Percentiles rank a stretch among this genome's conserved stretches.
These are phyloP conservation scores for Hypselothyrea guttata DNA, from an alignment of 2,888 invertebrate species.

Conservation along the genomic window DNA sequence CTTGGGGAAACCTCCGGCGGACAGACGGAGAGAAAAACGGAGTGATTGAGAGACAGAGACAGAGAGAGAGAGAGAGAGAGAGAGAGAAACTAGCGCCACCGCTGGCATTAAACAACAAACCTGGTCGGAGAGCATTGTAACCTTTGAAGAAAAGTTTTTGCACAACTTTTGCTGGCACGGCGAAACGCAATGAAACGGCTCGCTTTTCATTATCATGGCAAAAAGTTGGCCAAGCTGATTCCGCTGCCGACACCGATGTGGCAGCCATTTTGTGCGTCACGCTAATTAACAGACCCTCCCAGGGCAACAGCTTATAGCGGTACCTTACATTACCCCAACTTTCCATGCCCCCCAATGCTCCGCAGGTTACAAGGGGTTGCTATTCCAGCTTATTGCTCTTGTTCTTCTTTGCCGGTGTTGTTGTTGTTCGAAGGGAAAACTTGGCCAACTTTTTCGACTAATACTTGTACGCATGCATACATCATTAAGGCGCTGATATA, in stretches of 20 bases:
- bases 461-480: slow-evolving; percentile 60
- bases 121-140: slow-evolving; percentile 62
- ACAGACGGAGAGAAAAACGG: too few species aligned
- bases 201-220: slow-evolving; percentile 66
- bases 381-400: slow-evolving; percentile 5
- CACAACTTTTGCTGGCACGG: slow-evolving; percentile 55
- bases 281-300: slow-evolving; percentile 67
- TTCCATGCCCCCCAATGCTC: not conserved
- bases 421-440: slow-evolving; percentile 32
- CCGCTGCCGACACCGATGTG: slow-evolving; percentile 28
- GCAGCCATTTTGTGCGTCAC: slow-evolving; percentile 56
- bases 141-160: slow-evolving; percentile 73
- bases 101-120: slow-evolving; percentile 20
- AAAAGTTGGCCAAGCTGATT: slow-evolving; percentile 39
- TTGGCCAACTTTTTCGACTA: slow-evolving; percentile 47
- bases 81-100: too few species aligned
- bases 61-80: too few species aligned
- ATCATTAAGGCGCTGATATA: slow-evolving; percentile 39
- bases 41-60: too few species aligned
- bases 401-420: too few species aligned
- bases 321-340: slow-evolving; percentile 1
- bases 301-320: not conserved
- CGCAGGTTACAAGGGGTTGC: slow-evolving; percentile 14
- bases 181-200: slow-evolving; percentile 28
- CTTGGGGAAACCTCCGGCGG: too few species aligned